Evolutionary conservation across 2,113 vertebrate species (phyloP), one percentile per base, ranked within the genome.

Genomic region (Salvelinus namaycush): DNA sequence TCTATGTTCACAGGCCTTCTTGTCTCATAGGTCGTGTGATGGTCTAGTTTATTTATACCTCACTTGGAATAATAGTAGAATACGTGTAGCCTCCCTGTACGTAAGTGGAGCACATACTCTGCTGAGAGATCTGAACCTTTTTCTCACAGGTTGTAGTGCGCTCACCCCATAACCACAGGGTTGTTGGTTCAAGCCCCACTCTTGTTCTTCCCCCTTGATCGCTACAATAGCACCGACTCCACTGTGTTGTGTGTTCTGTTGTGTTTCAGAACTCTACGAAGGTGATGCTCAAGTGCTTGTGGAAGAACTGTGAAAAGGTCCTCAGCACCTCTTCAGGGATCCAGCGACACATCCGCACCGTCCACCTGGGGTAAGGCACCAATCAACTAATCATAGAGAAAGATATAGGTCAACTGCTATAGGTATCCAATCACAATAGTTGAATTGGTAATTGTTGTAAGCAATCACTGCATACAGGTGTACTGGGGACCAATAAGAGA

Each of bases 261-360:
- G 9, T 90, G 44, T 84, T 84, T n/a, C 92, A 97, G 97, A 96
- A 96, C 88, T 95, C 96, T 69, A 95, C 94, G 92, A 97, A 95
- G 92, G 96, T 97, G 87, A 96, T 97, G 97, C 97, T 97, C 92
- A 97, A 97, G 92, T 98, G 97, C 88, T 95, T 98, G 90, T 97
- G 96, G 97, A 98, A 97, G 94, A 96, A 95, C 92, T 98, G 97
- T 57, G 96, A 96, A 89, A 97, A 97, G 85, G 96, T 98, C 89
- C 94, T 97, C 90, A 96, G 95, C 93, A 96, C 96, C 8, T 98
- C 95, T 74, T 95, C 96, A 75, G 95, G 95, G 84, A 98, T 97
- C 90, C 96, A 97, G 93, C 94, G 95, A 86, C 97, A 98, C 90
- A 93, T 97, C 87, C 94, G 95, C 86, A 95, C 93, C 68, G 77